Evolutionary conservation across 2,113 vertebrate species (phyloP).

Genomic region (Choloepus hoffmanni): DNA sequence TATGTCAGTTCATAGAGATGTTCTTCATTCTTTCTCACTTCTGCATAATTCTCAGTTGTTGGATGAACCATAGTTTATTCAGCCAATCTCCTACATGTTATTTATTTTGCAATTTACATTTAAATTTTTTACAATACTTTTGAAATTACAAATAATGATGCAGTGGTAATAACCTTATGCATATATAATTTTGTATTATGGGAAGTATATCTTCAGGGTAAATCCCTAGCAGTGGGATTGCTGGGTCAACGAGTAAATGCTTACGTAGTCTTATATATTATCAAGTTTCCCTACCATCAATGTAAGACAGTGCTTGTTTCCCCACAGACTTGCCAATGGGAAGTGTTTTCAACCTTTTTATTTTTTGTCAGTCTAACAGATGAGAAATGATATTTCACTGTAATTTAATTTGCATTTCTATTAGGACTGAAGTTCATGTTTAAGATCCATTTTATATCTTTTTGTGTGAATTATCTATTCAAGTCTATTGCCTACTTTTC

Average conservation of each 20-base stretch:
- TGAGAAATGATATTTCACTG: background rate
- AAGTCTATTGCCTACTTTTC: background rate
- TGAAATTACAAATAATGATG: background rate
- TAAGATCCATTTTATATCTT: background rate
- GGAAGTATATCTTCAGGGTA: background rate
- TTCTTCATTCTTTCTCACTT: background rate
- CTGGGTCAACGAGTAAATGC: background rate
- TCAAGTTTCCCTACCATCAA: background rate
- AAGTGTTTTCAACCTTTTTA: background rate
- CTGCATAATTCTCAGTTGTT: background rate
- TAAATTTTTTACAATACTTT: background rate
- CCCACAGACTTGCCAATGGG: background rate
- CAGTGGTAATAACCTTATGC: background rate
- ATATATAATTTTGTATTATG: background rate
- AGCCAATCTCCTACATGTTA: background rate
- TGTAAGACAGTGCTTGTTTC: background rate
- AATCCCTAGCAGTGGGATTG: background rate
- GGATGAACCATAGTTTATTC: background rate
- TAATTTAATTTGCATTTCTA: background rate
- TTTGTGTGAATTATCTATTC: background rate
- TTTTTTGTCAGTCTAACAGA: background rate
- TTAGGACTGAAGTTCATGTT: background rate
- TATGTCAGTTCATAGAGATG: background rate
- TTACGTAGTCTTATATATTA: background rate
- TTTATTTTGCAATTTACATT: background rate